Evolutionary conservation across 1,140 invertebrate genomes (phyloP).

Genomic region (Acromyrmex charruanus): DNA sequence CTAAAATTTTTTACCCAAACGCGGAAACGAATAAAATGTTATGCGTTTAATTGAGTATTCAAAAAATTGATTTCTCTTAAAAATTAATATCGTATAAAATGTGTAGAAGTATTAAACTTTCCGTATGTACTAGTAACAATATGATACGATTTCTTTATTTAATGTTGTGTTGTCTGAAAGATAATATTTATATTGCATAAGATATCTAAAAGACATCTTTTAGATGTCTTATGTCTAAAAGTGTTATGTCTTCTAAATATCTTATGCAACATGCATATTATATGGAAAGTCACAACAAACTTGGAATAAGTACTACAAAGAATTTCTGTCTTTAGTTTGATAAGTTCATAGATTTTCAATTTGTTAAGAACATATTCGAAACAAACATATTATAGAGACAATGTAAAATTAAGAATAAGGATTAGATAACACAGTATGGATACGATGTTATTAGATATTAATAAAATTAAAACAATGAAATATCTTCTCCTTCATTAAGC

Average conservation of each 20-base stretch:
- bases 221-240: too few species aligned
- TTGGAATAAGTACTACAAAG: background rate
- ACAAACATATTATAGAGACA: background rate
- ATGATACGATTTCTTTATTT: background rate
- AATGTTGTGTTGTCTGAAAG: background rate
- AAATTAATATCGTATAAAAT: background rate
- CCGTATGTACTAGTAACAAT: background rate
- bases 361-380: background rate
- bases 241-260: too few species aligned
- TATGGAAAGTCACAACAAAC: background rate
- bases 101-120: background rate
- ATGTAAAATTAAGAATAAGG: background rate
- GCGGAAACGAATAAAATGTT: background rate
- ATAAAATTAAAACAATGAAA: slow-evolving; percentile 12
- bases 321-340: background rate
- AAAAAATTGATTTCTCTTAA: background rate
- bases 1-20: slow-evolving; percentile 46
- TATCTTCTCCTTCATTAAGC: background rate
- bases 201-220: too few species aligned
- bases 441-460: background rate
- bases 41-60: slow-evolving; percentile 7
- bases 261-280: too few species aligned
- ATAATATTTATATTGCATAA: too few species aligned
- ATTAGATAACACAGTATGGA: background rate
- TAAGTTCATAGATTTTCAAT: background rate